Evolutionary conservation across 2,113 vertebrate genomes (phyloP), one percentile per base, ranked within the genome.

Genomic region (Sinocyclocheilus anophthalmus): DNA sequence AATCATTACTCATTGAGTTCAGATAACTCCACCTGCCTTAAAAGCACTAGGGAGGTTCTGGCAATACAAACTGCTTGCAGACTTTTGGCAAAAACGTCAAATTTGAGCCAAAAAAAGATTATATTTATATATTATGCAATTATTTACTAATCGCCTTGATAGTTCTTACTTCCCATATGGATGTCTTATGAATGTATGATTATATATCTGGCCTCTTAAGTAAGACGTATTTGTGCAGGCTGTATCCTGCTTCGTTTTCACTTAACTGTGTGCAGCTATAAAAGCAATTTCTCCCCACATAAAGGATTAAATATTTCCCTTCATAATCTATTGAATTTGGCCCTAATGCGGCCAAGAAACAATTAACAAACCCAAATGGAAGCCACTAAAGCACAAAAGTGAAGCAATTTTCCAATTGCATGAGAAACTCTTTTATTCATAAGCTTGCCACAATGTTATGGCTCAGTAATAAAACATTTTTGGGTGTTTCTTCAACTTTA

Each of bases 281-380:
- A 81, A 81, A 81, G 78, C 37, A 81, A 81, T 61, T 59, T 61
- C 78, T 80, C 20, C 57, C 20, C 10, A 6, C 61, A 67, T 26
- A 48, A 65, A 67, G 30, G 16, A 81, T 10, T 10, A 81, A 59
- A 67, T 11, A 1, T 67, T 81, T 45, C n/a, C 42, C 14, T 24
- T 81, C 16, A 48, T 67, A 67, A 42, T 81, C 59, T 48, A 81
- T 20, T 81, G 79, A 67, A 67, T 63, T 81, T 48, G 39, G 42
- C n/a, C 53, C 63, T 48, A 81, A 81, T 50, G 18, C 42, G 6
- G n/a, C 59, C 61, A 65, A 67, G 24, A 42, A 65, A 81, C n/a
- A 76, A 76, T 26, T 50, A 81, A 81, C 42, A 80, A 63, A 80
- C 9, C 79, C 37, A 1, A 65, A 65, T 65, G 39, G 22, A 67